Percentiles rank a stretch among this genome's conserved stretches.
These are phyloP conservation scores for Marisa cornuarietis DNA, from an alignment of 1,140 invertebrate genomes.

Conservation along the genomic window DNA sequence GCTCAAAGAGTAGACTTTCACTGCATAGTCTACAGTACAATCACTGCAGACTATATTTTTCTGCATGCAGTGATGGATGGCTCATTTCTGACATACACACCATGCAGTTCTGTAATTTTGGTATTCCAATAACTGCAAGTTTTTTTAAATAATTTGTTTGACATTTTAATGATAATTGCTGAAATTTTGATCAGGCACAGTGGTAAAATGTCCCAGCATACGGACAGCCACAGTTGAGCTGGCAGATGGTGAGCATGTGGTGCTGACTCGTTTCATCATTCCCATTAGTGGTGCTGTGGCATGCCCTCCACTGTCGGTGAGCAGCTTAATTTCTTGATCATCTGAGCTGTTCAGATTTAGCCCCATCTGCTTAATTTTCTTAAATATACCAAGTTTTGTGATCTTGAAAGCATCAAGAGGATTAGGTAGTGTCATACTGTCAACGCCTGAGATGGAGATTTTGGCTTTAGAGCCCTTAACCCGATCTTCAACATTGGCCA, in stretches of 20 bases:
- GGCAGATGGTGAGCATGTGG: slow-evolving; percentile 30
- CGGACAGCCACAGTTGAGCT: slow-evolving; percentile 42
- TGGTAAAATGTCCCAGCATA: slow-evolving; percentile 34
- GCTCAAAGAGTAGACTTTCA: no score
- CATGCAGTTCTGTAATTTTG: background rate
- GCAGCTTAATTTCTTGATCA: background rate
- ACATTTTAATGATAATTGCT: background rate
- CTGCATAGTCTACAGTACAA: no score
- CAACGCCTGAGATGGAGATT: no score
- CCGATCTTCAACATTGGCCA: no score
- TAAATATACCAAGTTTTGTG: background rate
- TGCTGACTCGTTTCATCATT: slow-evolving; percentile 46
- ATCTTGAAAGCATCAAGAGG: background rate
- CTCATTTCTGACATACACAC: background rate
- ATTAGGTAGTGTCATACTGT: no score
- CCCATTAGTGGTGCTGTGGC: slow-evolving; percentile 51
- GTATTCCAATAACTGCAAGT: background rate
- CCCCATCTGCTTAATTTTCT: no score
- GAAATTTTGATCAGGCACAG: slow-evolving; percentile 9
- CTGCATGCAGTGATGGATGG: no score
- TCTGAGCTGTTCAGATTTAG: background rate
- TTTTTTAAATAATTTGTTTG: background rate
- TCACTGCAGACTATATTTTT: no score
- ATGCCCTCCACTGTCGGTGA: slow-evolving; percentile 46
- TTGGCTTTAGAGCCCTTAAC: no score